These are phyloP conservation scores for Seladonia tumulorum DNA, from an alignment of 2,888 invertebrate species.

Conservation along the genomic window DNA sequence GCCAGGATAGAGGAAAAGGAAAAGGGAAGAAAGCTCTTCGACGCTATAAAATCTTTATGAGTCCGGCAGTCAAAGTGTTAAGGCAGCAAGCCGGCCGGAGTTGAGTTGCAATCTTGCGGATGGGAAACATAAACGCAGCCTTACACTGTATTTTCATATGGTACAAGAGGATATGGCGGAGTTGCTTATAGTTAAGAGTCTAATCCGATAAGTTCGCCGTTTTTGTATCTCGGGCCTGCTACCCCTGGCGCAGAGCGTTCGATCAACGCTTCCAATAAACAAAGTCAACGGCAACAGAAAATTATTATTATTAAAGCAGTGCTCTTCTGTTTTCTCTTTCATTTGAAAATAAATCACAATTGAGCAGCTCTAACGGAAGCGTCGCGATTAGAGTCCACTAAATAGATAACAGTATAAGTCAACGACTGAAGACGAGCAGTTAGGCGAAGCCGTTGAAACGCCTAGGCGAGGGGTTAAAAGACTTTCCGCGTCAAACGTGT, in stretches of 20 bases:
- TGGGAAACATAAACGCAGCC: constrained; percentile 47
- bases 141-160: constrained; percentile 59
- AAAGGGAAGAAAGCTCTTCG: neutral
- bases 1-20: neutral
- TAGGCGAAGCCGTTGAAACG: neutral
- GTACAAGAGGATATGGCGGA: constrained; percentile 41
- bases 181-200: constrained; percentile 24
- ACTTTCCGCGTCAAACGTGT: neutral
- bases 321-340: neutral
- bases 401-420: neutral
- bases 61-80: constrained; percentile 12
- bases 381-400: neutral
- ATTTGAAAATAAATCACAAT: neutral
- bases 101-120: constrained; percentile 39
- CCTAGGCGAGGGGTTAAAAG: neutral
- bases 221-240: constrained; percentile 46
- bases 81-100: neutral
- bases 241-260: neutral
- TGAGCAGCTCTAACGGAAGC: neutral
- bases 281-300: too few relatives aligned
- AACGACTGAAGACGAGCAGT: neutral
- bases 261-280: neutral
- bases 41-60: constrained; percentile 7
- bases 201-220: constrained; percentile 49
- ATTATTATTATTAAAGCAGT: too few relatives aligned